These are phyloP conservation scores for Onthophagus taurus DNA, from an alignment of 1,140 invertebrate species.

Conservation along the genomic window DNA sequence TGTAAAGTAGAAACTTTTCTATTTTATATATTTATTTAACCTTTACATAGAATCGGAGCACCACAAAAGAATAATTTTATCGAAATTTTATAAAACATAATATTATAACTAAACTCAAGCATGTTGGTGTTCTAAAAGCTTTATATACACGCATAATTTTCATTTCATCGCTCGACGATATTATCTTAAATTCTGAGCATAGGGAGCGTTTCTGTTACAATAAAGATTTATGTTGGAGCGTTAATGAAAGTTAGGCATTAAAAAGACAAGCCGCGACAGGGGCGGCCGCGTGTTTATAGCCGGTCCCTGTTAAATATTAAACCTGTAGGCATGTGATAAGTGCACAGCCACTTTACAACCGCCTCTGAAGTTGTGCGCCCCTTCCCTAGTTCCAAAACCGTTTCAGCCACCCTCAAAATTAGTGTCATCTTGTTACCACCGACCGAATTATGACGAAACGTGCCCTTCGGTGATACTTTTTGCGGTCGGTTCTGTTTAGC, in stretches of 20 bases:
- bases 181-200: constrained; percentile 27
- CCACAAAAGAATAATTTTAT: too few species aligned
- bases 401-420: constrained; percentile 1
- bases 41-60: too few species aligned
- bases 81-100: too few species aligned
- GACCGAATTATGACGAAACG: constrained; percentile 21
- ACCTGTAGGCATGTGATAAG: constrained; percentile 34
- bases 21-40: too few species aligned
- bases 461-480: too few species aligned
- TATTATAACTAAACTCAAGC: too few species aligned
- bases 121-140: too few species aligned
- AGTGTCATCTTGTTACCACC: constrained; percentile 1
- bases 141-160: constrained; percentile 32
- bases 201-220: constrained; percentile 26
- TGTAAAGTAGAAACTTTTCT: too few species aligned
- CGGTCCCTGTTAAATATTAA: constrained; percentile 33
- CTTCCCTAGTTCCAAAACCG: too few species aligned
- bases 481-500: too few species aligned
- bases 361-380: constrained; percentile 17
- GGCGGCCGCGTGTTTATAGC: constrained; percentile 20
- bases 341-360: constrained; percentile 26
- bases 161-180: constrained; percentile 28
- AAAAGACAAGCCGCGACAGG: constrained; percentile 34
- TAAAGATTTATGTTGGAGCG: constrained; percentile 33
- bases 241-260: constrained; percentile 35